Evolutionary conservation across 2,888 invertebrate species (phyloP).

Genomic region (Tetragonisca angustula): DNA sequence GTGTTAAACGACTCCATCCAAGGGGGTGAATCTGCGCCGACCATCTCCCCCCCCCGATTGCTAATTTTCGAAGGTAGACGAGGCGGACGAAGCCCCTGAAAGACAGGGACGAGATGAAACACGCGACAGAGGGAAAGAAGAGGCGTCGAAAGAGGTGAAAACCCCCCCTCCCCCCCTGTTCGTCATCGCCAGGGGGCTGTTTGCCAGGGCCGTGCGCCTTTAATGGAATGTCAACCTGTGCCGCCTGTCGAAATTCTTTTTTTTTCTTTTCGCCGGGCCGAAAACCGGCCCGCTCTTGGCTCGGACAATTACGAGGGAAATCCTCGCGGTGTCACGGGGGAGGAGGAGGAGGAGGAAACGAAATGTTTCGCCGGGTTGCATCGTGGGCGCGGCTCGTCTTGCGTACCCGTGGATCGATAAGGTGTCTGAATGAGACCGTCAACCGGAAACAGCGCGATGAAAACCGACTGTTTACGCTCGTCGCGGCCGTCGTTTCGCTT

Average conservation of each 20-base stretch:
- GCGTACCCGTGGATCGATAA: conserved; percentile 58
- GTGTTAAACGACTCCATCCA: too few species aligned
- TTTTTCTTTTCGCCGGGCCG: neutral
- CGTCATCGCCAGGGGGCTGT: conserved; percentile 66
- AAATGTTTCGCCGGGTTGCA: conserved; percentile 50
- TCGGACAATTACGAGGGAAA: conserved; percentile 38
- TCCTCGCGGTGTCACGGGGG: neutral
- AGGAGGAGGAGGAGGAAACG: too few species aligned
- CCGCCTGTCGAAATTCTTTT: conserved; percentile 28
- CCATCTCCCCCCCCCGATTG: conserved; percentile 67
- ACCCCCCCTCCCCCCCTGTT: conserved; percentile 51
- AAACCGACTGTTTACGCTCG: conserved; percentile 3
- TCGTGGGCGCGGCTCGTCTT: conserved; percentile 57
- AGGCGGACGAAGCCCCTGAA: neutral
- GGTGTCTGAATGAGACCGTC: conserved; percentile 48
- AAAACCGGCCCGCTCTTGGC: neutral
- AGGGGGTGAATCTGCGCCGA: too few species aligned
- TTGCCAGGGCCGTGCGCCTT: conserved; percentile 70
- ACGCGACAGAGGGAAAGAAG: conserved; percentile 7
- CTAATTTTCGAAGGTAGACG: neutral
- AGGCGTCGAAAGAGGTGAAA: conserved; percentile 14
- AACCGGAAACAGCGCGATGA: conserved; percentile 25
- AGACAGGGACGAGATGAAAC: conserved; percentile 4
- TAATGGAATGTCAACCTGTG: conserved; percentile 40
- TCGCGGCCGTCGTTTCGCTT: too few species aligned